Evolutionary conservation across 2,888 invertebrate genomes (phyloP).

Genomic region (Papilio gigon): DNA sequence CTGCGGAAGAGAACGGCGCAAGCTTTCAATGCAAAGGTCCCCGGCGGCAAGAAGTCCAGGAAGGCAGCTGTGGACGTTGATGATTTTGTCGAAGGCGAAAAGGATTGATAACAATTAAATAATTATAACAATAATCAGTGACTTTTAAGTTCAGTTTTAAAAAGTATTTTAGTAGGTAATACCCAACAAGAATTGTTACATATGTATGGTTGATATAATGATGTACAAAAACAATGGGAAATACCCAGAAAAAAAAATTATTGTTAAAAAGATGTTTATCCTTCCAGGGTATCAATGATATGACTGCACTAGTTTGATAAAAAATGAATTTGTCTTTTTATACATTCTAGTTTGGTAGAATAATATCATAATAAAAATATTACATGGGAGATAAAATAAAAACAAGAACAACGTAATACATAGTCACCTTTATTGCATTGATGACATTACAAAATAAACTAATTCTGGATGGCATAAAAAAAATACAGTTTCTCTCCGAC

Average conservation of each 20-base stretch:
- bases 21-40: conserved; percentile 65
- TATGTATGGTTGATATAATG: too few relatives aligned
- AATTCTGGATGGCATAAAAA: conserved; percentile 54
- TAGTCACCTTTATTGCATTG: conserved; percentile 63
- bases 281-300: neutral
- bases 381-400: neutral
- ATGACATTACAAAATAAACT: conserved; percentile 53
- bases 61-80: conserved; percentile 76
- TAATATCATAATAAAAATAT: too few relatives aligned
- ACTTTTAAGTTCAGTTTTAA: too few relatives aligned
- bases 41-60: conserved; percentile 75
- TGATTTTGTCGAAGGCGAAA: conserved; percentile 67
- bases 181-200: too few relatives aligned
- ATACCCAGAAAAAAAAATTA: neutral
- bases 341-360: too few relatives aligned
- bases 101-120: conserved; percentile 38
- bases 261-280: neutral
- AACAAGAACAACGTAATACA: conserved; percentile 35
- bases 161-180: too few relatives aligned
- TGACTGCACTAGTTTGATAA: neutral
- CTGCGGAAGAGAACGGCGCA: conserved; percentile 93
- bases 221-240: neutral
- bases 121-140: conserved; percentile 44
- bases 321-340: too few relatives aligned
- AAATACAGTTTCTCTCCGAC: conserved; percentile 45